Evolutionary conservation across 2,888 invertebrate genomes (phyloP).

Genomic region (Pollenia griseotomentosa): DNA sequence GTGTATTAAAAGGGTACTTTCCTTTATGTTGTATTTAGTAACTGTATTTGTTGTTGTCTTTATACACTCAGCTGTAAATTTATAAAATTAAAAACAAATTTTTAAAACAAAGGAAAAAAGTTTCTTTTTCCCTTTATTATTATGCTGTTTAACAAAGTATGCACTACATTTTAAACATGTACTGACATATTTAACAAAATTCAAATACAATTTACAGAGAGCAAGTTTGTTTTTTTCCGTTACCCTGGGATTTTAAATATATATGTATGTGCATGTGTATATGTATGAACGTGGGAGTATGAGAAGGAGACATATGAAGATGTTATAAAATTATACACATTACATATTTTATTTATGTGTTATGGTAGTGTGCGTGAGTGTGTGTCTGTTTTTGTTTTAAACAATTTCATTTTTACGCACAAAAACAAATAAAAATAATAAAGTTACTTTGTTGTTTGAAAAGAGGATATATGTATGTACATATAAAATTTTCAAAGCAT

Average conservation of each 20-base stretch:
- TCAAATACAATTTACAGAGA: slow-evolving; percentile 1
- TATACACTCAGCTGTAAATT: slow-evolving; percentile 48
- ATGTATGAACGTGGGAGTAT: background rate
- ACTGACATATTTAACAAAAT: background rate
- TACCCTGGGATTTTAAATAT: background rate
- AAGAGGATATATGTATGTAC: background rate
- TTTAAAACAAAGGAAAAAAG: slow-evolving; percentile 41
- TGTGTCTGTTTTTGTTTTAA: slow-evolving; percentile 5
- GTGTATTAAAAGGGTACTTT: background rate
- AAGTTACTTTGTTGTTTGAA: background rate
- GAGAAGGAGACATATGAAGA: slow-evolving; percentile 36
- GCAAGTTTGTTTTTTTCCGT: slow-evolving; percentile 27
- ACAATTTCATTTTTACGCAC: slow-evolving; percentile 18
- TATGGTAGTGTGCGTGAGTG: background rate
- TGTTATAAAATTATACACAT: slow-evolving; percentile 47
- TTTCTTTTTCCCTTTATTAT: slow-evolving; percentile 18
- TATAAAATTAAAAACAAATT: slow-evolving; percentile 29
- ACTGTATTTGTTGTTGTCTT: slow-evolving; percentile 17
- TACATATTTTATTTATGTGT: background rate
- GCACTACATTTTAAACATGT: slow-evolving; percentile 28
- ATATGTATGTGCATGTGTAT: background rate
- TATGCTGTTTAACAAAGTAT: slow-evolving; percentile 36
- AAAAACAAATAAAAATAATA: slow-evolving; percentile 12
- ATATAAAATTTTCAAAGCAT: background rate
- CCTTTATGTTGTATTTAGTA: background rate